Base-by-base conservation (phyloP, 2,888 invertebrate genomes). In the Ferrisia virgata region DNA sequence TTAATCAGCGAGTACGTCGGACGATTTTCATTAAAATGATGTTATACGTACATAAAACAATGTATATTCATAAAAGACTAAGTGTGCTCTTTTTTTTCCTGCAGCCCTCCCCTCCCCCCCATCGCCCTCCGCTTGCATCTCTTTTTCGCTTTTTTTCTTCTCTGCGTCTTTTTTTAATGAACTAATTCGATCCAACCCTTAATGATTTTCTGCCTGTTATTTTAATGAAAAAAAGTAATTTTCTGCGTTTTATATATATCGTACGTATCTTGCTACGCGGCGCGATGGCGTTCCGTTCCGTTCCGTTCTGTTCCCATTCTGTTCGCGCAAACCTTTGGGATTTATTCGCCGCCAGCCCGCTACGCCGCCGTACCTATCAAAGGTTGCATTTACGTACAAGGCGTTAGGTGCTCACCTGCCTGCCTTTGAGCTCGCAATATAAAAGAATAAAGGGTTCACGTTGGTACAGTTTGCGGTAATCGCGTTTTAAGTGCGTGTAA, bases 1-100 rank as follows among this genome's bases (percentile, higher is more conserved):
- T 81, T 81, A 81, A 81, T 81, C 81, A 81, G 81, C 81, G 81
- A 81, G 53, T 53, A 81, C 81, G 81, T 53, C 81, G 53, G 53
- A 53, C 81, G 81, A 81, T 81, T 81, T 81, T 81, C 81, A 81
- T 81, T 81, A 81, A 53, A 81, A 81, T 81, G 53, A 53, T 53
- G 53, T 80, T 72, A n/a, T n/a, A 72, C 72, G 53, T 81, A 81
- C 81, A 31, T 81, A 81, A 81, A 81, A 81, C 81, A 81, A 81
- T 81, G 81, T 40, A 81, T 53, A 53, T 53, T 79, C 43, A 40
- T 79, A 79, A 79, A 79, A 79, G 72, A 33, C 72, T 72, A 72
- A 72, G 72, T 72, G 72, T 72, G 72, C 72, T 72, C 28, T 72
- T 72, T 72, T 72, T 47, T 47, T 18, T 13, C 9, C 40, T 11